phyloP scores from a whole-genome alignment of 2,888 invertebrate species.

The Drosophila quinaria region DNA sequence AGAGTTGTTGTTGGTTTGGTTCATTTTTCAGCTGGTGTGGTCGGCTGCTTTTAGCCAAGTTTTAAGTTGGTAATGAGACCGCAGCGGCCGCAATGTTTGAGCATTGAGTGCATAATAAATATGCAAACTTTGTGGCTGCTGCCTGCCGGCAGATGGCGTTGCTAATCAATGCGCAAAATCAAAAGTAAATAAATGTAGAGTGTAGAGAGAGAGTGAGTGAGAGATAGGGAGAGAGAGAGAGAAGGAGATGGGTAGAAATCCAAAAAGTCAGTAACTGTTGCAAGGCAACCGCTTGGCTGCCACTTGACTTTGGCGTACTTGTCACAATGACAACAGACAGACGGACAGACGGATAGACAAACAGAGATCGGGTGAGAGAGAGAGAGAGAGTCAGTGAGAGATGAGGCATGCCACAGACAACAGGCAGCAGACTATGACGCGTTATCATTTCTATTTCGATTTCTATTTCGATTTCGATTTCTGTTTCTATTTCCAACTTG shows the following conservation, averaged over 20 bases:
- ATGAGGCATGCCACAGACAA: not conserved
- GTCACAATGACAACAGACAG: conserved; percentile 56
- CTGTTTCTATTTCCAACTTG: conserved; percentile 73
- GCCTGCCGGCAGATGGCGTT: conserved; percentile 24
- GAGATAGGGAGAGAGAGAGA: not conserved
- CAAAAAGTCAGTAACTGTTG: conserved; percentile 21
- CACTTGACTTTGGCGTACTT: conserved; percentile 66
- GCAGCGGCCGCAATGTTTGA: conserved; percentile 62
- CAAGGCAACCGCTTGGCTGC: conserved; percentile 58
- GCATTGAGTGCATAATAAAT: conserved; percentile 72
- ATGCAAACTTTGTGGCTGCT: conserved; percentile 68
- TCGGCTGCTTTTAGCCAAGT: conserved; percentile 55
- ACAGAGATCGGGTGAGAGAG: not conserved
- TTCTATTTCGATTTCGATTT: conserved; percentile 54
- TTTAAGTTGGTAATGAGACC: conserved; percentile 55
- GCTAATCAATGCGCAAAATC: conserved; percentile 74
- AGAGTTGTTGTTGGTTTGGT: conserved; percentile 1
- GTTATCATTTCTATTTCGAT: conserved; percentile 53
- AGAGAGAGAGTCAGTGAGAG: too few species aligned
- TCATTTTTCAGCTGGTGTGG: conserved; percentile 43
- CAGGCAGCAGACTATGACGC: conserved; percentile 23
- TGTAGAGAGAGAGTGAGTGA: not conserved
- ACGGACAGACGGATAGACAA: not conserved
- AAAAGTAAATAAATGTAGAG: conserved; percentile 54
- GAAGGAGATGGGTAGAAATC: not conserved